Conservation (phyloP, 1,140 invertebrate genomes). For the Phymastichus coffea region DNA sequence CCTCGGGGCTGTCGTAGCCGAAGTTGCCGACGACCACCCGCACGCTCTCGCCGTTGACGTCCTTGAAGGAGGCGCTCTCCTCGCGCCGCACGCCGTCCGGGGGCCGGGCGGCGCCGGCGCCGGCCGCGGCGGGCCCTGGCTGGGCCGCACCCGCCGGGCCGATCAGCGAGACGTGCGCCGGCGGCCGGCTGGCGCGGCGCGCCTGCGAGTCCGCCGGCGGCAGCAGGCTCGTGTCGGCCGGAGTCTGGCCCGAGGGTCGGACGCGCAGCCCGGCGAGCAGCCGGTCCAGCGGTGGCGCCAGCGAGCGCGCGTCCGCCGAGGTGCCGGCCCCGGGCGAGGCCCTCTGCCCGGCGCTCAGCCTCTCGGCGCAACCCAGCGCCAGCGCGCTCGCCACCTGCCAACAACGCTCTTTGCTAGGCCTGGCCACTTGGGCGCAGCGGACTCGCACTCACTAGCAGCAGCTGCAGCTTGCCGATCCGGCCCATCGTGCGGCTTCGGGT, state of each 20-base stretch:
- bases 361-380: conserved; percentile 29
- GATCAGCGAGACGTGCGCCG: neutral
- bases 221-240: conserved; percentile 35
- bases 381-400: conserved; percentile 10
- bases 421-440: too few relatives aligned
- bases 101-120: conserved; percentile 15
- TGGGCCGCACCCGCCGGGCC: conserved; percentile 27
- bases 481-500: too few relatives aligned
- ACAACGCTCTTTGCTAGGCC: too few relatives aligned
- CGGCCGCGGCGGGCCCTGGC: conserved; percentile 29
- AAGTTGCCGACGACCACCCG: conserved; percentile 46
- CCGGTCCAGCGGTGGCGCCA: too few relatives aligned
- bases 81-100: conserved; percentile 42
- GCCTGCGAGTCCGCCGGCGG: conserved; percentile 21
- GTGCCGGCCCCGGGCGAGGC: conserved; percentile 44
- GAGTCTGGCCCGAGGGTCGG: conserved; percentile 30
- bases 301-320: too few relatives aligned
- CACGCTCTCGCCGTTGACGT: conserved; percentile 45
- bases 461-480: too few relatives aligned
- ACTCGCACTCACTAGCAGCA: too few relatives aligned
- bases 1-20: conserved; percentile 51
- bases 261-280: conserved; percentile 40
- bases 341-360: conserved; percentile 43
- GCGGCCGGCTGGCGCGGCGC: conserved; percentile 33
- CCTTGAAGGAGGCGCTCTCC: conserved; percentile 43